Evolutionary conservation across 2,888 invertebrate species (phyloP).

Genomic region (Agrochola lychnidis): DNA sequence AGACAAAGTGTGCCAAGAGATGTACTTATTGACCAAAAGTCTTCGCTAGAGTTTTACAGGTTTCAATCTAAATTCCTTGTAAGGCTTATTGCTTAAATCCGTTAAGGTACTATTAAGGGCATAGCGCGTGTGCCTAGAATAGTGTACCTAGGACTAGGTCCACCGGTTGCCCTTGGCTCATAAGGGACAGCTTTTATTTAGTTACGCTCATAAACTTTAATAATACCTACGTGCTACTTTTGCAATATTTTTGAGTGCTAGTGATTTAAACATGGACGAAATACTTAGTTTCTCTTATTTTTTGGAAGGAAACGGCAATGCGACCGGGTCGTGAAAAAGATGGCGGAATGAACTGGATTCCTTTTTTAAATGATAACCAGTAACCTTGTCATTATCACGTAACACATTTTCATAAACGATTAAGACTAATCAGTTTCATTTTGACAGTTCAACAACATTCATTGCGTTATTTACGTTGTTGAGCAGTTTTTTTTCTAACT

Average conservation of each 20-base stretch:
- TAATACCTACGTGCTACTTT: slow-evolving; percentile 54
- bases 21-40: slow-evolving; percentile 37
- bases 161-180: slow-evolving; percentile 78
- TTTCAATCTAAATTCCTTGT: slow-evolving; percentile 62
- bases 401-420: too few relatives aligned
- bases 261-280: slow-evolving; percentile 6
- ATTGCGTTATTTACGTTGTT: too few relatives aligned
- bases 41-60: slow-evolving; percentile 36
- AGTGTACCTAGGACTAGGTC: slow-evolving; percentile 65
- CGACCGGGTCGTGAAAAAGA: too few relatives aligned
- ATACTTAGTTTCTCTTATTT: not conserved
- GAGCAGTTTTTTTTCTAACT: too few relatives aligned
- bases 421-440: too few relatives aligned
- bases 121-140: slow-evolving; percentile 61
- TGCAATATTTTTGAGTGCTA: slow-evolving; percentile 49
- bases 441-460: too few relatives aligned
- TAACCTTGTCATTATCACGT: too few relatives aligned
- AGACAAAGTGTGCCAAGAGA: slow-evolving; percentile 26
- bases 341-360: too few relatives aligned
- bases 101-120: slow-evolving; percentile 75
- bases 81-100: slow-evolving; percentile 75
- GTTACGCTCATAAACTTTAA: slow-evolving; percentile 61
- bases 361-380: too few relatives aligned
- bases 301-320: not conserved
- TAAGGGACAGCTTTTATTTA: slow-evolving; percentile 77